Percentiles rank a stretch among this genome's conserved stretches.
Conservation (phyloP, 2,888 invertebrate species). For the Antheraea yamamai region DNA sequence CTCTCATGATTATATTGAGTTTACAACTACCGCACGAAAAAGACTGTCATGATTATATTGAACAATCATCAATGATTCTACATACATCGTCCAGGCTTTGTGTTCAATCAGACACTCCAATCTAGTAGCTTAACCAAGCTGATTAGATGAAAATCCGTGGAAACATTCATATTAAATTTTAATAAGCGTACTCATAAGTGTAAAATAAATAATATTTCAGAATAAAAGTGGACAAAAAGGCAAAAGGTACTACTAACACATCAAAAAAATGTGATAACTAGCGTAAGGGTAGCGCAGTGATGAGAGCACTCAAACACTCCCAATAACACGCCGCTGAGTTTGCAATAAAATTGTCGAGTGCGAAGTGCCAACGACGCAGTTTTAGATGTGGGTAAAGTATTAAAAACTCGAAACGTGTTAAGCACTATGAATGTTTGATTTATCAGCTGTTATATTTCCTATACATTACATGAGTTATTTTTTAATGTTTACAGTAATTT, state of each 20-base stretch:
- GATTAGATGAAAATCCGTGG: not conserved
- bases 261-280: conserved; percentile 77
- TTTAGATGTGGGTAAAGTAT: conserved; percentile 38
- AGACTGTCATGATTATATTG: too few species aligned
- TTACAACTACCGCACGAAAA: too few species aligned
- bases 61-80: too few species aligned
- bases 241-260: conserved; percentile 63
- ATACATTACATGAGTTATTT: not conserved
- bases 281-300: conserved; percentile 70
- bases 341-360: conserved; percentile 72
- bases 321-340: conserved; percentile 48
- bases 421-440: conserved; percentile 5
- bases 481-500: not conserved
- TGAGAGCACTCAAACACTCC: conserved; percentile 61
- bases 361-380: conserved; percentile 75
- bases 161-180: not conserved
- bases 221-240: conserved; percentile 41
- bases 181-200: conserved; percentile 1
- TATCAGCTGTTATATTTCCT: not conserved
- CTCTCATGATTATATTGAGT: too few species aligned
- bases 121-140: not conserved
- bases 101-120: not conserved
- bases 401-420: conserved; percentile 11
- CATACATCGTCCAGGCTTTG: too few species aligned
- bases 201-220: conserved; percentile 20